Conservation (phyloP, 1,140 invertebrate genomes). For the Bicyclus anynana region DNA sequence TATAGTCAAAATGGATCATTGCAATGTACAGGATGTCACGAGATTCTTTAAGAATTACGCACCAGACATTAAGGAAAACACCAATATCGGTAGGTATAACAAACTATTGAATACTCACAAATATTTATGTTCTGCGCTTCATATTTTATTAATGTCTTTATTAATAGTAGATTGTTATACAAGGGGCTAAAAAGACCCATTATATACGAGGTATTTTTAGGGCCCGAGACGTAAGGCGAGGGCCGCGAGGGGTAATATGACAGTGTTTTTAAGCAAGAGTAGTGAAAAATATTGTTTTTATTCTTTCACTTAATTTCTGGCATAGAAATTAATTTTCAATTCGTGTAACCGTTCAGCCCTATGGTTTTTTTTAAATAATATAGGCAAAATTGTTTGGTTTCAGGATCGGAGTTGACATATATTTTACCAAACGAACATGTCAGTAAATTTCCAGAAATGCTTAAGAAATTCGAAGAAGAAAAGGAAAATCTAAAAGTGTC, state of each 20-base stretch:
- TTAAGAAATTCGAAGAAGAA: slow-evolving; percentile 83
- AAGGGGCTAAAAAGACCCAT: no score
- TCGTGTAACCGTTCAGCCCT: no score
- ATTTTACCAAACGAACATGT: slow-evolving; percentile 76
- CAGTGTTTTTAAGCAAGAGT: no score
- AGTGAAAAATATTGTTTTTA: no score
- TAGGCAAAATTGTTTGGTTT: slow-evolving; percentile 32
- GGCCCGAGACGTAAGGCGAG: no score
- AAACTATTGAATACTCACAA: not conserved
- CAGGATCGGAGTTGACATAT: slow-evolving; percentile 80
- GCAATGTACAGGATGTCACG: slow-evolving; percentile 77
- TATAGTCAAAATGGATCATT: slow-evolving; percentile 63
- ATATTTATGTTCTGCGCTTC: not conserved
- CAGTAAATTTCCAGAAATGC: slow-evolving; percentile 79
- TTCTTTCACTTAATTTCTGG: no score
- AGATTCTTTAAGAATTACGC: slow-evolving; percentile 78
- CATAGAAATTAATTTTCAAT: no score
- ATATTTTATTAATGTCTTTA: no score
- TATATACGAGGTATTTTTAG: no score
- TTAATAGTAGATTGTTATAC: no score
- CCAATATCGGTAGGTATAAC: slow-evolving; percentile 52
- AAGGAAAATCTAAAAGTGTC: slow-evolving; percentile 81
- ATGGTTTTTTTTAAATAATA: not conserved
- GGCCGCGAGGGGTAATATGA: no score
- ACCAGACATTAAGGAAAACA: slow-evolving; percentile 72